Base-by-base conservation (phyloP, 1,140 invertebrate genomes). In the Reticulitermes speratus region DNA sequence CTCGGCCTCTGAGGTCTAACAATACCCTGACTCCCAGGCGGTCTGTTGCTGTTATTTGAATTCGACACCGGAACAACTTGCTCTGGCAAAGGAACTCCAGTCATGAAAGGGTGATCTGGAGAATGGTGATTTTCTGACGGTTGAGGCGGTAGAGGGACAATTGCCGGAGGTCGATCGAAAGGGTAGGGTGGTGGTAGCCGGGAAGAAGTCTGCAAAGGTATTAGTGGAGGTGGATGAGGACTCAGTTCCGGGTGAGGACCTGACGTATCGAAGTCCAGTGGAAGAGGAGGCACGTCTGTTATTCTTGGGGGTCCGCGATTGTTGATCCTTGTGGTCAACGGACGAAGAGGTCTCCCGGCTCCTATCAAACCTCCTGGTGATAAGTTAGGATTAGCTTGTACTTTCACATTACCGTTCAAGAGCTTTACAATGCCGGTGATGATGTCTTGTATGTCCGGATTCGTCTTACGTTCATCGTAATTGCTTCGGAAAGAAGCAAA, bases 381-480 rank as follows among this genome's bases (percentile, higher is more conserved):
- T 21, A 21, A 12, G 92, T 91, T n/a, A 91, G 87, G 44, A 92
- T 89, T 84, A 93, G 93, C 0, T 94, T 94, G 88, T 23, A 86
- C 82, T 32, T 84, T 86, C 44, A 86, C 96, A 88, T 97, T 97
- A 2, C 97, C 97, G 88, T 97, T 97, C 2, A 98, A 91, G 3
- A 98, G 90, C 90, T 97, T 97, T 0, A 98, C 96, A 65, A 98
- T 96, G 21, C 96, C 97, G 14, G 96, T 97, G 84, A 98, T 96
- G 23, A 98, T 97, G 89, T 97, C 97, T 90, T 97, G 96, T 85
- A 97, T 97, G 90, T 97, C 96, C 32, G 96, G 95, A 52, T 84
- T 86, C 30, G 86, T 86, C 52, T 86, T 86, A n/a, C 86, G 86
- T 30, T 83, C 82, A 12, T 45, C 83, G 38, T 52, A 83, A 16